Percentiles rank a stretch among this genome's conserved stretches.
phyloP scores from a whole-genome alignment of 1,140 invertebrate genomes.

The Drosophila dunni region DNA sequence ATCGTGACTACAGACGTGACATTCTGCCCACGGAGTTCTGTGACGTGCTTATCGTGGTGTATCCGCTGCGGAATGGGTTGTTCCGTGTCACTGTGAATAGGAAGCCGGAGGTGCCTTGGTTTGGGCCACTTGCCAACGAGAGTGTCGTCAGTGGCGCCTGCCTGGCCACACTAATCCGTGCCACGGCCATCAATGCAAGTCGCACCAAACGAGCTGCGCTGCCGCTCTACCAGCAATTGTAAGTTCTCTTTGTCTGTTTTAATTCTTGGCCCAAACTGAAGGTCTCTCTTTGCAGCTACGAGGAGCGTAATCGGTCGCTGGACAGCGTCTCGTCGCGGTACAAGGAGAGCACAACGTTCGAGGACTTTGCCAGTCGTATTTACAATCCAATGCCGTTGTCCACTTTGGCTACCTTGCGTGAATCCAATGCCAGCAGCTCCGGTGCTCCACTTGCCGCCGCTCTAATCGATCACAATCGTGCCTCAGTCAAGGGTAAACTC shows the following conservation, averaged over 20 bases:
- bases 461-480: slow-evolving; percentile 85
- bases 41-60: slow-evolving; percentile 98
- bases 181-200: slow-evolving; percentile 96
- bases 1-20: slow-evolving; percentile 96
- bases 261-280: not conserved
- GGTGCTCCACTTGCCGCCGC: slow-evolving; percentile 85
- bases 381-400: slow-evolving; percentile 90
- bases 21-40: slow-evolving; percentile 99
- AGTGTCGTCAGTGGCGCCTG: slow-evolving; percentile 93
- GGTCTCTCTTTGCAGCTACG: slow-evolving; percentile 88
- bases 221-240: slow-evolving; percentile 96
- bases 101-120: slow-evolving; percentile 95
- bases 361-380: slow-evolving; percentile 94
- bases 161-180: slow-evolving; percentile 94
- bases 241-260: slow-evolving; percentile 79
- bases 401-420: slow-evolving; percentile 63
- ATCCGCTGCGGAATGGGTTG: slow-evolving; percentile 93
- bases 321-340: slow-evolving; percentile 95
- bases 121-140: slow-evolving; percentile 98
- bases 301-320: slow-evolving; percentile 94
- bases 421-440: slow-evolving; percentile 65
- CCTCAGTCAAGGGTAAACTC: slow-evolving; percentile 73
- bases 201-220: slow-evolving; percentile 94
- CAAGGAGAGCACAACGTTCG: slow-evolving; percentile 95
- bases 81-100: slow-evolving; percentile 93